A percentile compares a stretch with the other conserved stretches of the same genome.
Conservation (phyloP, 2,888 invertebrate genomes). For the Troides helena region DNA sequence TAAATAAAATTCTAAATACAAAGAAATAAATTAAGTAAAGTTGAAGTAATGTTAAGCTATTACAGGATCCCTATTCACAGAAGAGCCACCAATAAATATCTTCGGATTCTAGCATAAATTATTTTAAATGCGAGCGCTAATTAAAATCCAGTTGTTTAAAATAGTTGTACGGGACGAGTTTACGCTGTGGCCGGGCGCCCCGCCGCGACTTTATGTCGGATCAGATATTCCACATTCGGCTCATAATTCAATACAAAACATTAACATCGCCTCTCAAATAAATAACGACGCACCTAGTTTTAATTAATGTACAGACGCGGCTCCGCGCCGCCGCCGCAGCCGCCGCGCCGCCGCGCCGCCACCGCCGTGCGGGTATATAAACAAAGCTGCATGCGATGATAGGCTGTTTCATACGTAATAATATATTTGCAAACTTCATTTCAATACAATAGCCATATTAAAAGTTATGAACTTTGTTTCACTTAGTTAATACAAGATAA, state of each 20-base stretch:
- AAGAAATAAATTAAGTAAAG: conserved; percentile 9
- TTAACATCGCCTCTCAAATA: neutral
- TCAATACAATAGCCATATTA: no score
- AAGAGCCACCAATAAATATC: conserved; percentile 18
- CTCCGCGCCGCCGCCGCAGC: no score
- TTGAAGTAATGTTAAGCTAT: conserved; percentile 15
- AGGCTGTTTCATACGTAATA: no score
- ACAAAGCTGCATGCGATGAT: neutral
- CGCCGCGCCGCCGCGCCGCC: no score
- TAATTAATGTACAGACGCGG: neutral
- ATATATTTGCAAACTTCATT: no score
- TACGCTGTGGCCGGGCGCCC: conserved; percentile 56
- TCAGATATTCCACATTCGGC: conserved; percentile 20
- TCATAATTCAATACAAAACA: conserved; percentile 17
- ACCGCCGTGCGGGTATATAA: neutral
- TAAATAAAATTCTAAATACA: conserved; percentile 2
- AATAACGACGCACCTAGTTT: neutral
- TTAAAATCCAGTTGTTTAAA: conserved; percentile 67
- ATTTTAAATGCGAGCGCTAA: conserved; percentile 45
- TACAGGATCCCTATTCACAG: conserved; percentile 10
- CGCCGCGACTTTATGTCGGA: conserved; percentile 55
- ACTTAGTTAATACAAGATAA: no score
- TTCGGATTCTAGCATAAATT: conserved; percentile 39
- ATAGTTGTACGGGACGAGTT: conserved; percentile 45
- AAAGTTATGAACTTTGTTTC: no score